Evolutionary conservation across 2,888 invertebrate genomes (phyloP).

Genomic region (Torymus aiolomorphi): DNA sequence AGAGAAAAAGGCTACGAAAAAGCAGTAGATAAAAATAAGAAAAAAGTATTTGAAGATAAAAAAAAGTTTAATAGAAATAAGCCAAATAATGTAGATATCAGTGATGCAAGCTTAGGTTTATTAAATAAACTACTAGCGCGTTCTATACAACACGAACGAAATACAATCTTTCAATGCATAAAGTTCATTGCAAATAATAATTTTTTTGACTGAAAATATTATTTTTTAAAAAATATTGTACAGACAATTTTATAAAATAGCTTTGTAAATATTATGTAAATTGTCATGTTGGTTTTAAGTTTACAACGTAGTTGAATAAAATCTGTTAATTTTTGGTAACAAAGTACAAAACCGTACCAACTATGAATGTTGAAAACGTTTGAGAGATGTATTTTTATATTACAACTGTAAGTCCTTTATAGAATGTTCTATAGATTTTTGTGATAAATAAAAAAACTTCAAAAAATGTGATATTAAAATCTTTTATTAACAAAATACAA

Average conservation of each 20-base stretch:
- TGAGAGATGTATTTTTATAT: slow-evolving; percentile 6
- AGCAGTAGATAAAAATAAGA: not conserved
- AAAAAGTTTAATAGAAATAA: slow-evolving; percentile 10
- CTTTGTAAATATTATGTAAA: no score
- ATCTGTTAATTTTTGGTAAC: not conserved
- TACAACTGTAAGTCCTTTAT: not conserved
- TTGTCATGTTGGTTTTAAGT: no score
- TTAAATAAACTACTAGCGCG: slow-evolving; percentile 84
- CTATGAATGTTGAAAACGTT: not conserved
- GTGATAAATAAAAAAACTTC: slow-evolving; percentile 36
- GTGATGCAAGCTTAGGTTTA: slow-evolving; percentile 70
- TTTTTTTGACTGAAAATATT: slow-evolving; percentile 79
- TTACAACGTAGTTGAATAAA: no score
- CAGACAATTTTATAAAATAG: no score
- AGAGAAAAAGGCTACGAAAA: slow-evolving; percentile 15
- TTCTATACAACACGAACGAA: slow-evolving; percentile 91
- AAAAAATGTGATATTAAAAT: slow-evolving; percentile 11
- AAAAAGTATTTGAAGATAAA: slow-evolving; percentile 26
- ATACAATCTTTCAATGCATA: slow-evolving; percentile 91
- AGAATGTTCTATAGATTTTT: slow-evolving; percentile 21
- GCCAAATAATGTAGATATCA: slow-evolving; percentile 18
- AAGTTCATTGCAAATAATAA: slow-evolving; percentile 86
- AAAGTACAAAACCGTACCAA: slow-evolving; percentile 27
- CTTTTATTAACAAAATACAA: slow-evolving; percentile 57
- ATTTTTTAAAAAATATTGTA: not conserved